Base-by-base conservation (phyloP, 2,113 vertebrate genomes). In the Vombatus ursinus region DNA sequence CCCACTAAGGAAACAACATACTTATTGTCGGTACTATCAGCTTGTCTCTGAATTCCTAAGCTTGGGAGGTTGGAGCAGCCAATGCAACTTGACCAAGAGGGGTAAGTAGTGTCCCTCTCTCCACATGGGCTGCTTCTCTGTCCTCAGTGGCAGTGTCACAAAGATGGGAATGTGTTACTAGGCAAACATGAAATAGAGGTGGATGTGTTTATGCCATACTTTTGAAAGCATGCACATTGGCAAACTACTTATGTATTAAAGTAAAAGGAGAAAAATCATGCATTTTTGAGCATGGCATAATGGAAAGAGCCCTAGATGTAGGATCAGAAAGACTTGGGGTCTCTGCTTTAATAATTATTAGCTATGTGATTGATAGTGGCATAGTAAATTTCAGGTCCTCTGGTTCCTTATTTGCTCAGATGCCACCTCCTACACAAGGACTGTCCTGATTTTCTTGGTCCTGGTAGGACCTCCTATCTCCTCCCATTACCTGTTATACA, bases 61-160 rank as follows among this genome's bases (percentile, higher is more conserved):
- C 2, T 50, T 54, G 52, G 90, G 47, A 95, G 16, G 3, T 37
- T 95, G 90, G 25, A 91, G 44, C 93, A 91, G 52, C 96, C 26
- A 94, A 14, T 93, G 50, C 3, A n/a, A 95, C 47, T 77, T 95
- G 51, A 92, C 31, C 91, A 90, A 90, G 25, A 53, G 19, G 93
- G 19, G 90, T n/a, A 92, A 91, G n/a, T 54, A 93, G 14, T 96
- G 52, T 92, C 94, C 95, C 24, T 96, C 24, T 93, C 24, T 92
- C 50, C 14, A 54, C 77, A 90, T n/a, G 90, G 77, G 12, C 19
- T 91, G 0, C 93, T 89, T 92, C 94, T 94, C 52, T 94, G 11
- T 95, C 68, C n/a, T 28, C 94, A 28, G 47, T 28, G 96, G 51
- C 28, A 94, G 89, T 95, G 89, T 94, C 93, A 94, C 90, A 95